These are phyloP conservation scores for Rhabdophis nuchalis DNA, from an alignment of 2,797 vertebrate species.

Conservation along the genomic window DNA sequence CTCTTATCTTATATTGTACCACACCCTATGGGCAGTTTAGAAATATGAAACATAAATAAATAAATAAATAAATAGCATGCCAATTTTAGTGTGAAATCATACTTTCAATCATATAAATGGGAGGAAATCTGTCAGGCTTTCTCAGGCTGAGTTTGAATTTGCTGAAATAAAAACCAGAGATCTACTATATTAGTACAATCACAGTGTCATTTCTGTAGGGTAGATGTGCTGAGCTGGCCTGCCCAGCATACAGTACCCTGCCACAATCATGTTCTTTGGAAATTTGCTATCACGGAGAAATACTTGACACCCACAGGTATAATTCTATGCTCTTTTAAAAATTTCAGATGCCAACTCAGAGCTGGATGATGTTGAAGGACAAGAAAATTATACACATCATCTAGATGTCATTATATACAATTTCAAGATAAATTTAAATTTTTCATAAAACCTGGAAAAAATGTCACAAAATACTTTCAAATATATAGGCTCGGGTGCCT, in stretches of 20 bases:
- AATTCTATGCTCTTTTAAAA: neutral
- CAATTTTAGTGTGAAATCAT: neutral
- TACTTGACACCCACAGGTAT: neutral
- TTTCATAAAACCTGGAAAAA: neutral
- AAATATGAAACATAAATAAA: neutral
- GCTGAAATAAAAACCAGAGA: neutral
- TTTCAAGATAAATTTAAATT: constrained; percentile 10
- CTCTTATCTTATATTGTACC: too few species aligned
- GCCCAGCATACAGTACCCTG: neutral
- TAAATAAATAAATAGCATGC: neutral
- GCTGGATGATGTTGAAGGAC: neutral
- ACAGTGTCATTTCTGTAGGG: neutral
- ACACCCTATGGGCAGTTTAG: neutral
- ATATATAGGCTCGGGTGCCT: neutral
- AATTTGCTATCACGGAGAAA: neutral
- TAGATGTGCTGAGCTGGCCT: neutral
- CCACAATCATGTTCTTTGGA: neutral
- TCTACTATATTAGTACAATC: neutral
- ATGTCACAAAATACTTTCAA: neutral
- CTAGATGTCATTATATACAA: neutral
- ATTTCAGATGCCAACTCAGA: neutral
- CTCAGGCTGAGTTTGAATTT: neutral
- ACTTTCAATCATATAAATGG: neutral
- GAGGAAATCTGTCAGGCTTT: neutral
- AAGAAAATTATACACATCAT: neutral